Conservation (phyloP, 2,797 vertebrate species). For the Pseudomugil tenellus region DNA sequence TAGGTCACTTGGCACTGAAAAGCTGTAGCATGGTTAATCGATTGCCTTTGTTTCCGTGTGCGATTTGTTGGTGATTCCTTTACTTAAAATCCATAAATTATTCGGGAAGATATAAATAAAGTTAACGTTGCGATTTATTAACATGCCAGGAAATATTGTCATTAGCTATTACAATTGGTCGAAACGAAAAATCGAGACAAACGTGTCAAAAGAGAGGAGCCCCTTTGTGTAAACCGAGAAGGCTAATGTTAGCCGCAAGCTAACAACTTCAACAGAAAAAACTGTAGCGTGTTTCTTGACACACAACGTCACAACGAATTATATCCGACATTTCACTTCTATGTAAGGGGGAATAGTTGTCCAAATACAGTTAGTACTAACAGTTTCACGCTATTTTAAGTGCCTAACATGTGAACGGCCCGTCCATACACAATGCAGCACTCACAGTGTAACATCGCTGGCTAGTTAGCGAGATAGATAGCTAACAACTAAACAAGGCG, state of each 20-base stretch:
- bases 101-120: rapidly evolving
- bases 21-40: constrained; percentile 54
- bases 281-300: not conserved
- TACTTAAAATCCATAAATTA: not conserved
- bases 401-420: constrained; percentile 70
- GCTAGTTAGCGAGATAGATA: constrained; percentile 32
- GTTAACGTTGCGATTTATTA: rapidly evolving
- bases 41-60: constrained; percentile 71
- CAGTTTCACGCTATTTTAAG: constrained; percentile 13
- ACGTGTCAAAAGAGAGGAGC: constrained; percentile 3
- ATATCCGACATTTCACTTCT: rapidly evolving
- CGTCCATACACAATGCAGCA: constrained; percentile 50
- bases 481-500: constrained; percentile 12
- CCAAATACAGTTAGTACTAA: constrained; percentile 9
- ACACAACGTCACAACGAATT: rapidly evolving
- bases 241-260: constrained; percentile 52
- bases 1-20: constrained; percentile 36
- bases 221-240: constrained; percentile 60
- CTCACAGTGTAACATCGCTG: constrained; percentile 11
- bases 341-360: not conserved
- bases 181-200: constrained; percentile 24
- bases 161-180: rapidly evolving
- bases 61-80: not conserved
- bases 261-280: constrained; percentile 25
- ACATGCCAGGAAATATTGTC: rapidly evolving